These are phyloP conservation scores for Glareola pratincola DNA, from an alignment of 2,113 vertebrate genomes.

Conservation along the genomic window DNA sequence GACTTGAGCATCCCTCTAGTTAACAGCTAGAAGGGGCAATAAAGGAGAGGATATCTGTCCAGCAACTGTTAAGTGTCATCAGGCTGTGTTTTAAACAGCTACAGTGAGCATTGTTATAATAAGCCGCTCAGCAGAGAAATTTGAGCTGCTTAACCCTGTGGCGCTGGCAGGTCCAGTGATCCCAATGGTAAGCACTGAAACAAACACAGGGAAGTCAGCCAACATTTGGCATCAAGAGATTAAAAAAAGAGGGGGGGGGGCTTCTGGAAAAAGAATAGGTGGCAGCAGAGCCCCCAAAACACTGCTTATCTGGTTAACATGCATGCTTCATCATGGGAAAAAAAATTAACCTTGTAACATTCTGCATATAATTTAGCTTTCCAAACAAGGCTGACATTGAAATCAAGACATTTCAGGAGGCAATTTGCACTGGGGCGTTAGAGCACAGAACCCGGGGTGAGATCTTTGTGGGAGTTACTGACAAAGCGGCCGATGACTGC, in stretches of 20 bases:
- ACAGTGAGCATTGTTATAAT: constrained; percentile 60
- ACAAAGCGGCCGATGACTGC: neutral
- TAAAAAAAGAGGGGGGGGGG: constrained; percentile 40
- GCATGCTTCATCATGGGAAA: constrained; percentile 21
- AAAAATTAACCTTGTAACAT: constrained; percentile 54
- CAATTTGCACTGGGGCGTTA: neutral
- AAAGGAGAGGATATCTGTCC: constrained; percentile 44
- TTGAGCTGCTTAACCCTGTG: constrained; percentile 73
- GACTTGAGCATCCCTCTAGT: neutral
- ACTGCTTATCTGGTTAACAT: constrained; percentile 64
- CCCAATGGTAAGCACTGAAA: constrained; percentile 65
- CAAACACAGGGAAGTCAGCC: constrained; percentile 71
- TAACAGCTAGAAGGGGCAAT: constrained; percentile 7
- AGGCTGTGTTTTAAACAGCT: constrained; percentile 59
- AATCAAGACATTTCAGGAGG: constrained; percentile 23
- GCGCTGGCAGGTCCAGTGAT: constrained; percentile 67
- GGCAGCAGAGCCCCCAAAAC: constrained; percentile 36
- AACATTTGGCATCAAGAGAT: constrained; percentile 68
- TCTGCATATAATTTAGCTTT: constrained; percentile 21
- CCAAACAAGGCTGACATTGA: constrained; percentile 43
- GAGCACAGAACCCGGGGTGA: neutral
- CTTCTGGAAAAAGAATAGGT: constrained; percentile 50
- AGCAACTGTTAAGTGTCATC: constrained; percentile 50
- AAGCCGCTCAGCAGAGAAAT: constrained; percentile 72
- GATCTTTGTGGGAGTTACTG: neutral